Evolutionary conservation across 2,888 invertebrate genomes (phyloP).

Genomic region (Pollenia griseotomentosa): DNA sequence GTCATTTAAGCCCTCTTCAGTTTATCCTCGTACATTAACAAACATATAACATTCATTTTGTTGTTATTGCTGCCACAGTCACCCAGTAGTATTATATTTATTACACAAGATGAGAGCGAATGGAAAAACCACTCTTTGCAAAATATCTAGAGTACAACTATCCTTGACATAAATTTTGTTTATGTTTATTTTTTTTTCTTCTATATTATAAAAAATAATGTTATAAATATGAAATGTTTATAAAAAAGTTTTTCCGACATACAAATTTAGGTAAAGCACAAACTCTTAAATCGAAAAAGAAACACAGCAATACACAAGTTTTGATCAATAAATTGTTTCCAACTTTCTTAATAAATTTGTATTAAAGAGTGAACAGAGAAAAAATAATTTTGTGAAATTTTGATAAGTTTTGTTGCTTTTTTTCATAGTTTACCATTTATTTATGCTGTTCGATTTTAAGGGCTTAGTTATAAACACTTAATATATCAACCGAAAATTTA

Average conservation of each 20-base stretch:
- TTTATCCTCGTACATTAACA: not conserved
- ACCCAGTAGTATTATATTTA: slow-evolving; percentile 36
- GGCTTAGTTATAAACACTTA: slow-evolving; percentile 58
- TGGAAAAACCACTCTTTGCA: slow-evolving; percentile 51
- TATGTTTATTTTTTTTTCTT: slow-evolving; percentile 18
- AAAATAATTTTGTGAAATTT: slow-evolving; percentile 1
- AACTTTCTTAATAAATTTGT: slow-evolving; percentile 36
- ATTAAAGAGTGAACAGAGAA: slow-evolving; percentile 10
- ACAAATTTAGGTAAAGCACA: not conserved
- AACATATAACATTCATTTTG: slow-evolving; percentile 31
- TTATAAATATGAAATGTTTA: slow-evolving; percentile 34
- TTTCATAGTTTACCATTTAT: not conserved
- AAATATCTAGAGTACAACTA: slow-evolving; percentile 55
- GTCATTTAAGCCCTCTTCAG: not conserved
- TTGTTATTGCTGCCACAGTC: slow-evolving; percentile 44
- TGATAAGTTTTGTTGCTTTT: not conserved
- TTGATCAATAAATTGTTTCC: slow-evolving; percentile 56
- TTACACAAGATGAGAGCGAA: slow-evolving; percentile 24
- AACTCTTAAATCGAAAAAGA: not conserved
- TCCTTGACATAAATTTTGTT: slow-evolving; percentile 66
- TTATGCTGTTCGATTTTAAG: not conserved
- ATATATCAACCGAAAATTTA: slow-evolving; percentile 46
- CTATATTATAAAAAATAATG: slow-evolving; percentile 10
- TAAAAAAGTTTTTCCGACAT: not conserved
- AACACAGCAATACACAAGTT: not conserved